phyloP scores from a whole-genome alignment of 2,113 vertebrate genomes.

The Corvus hawaiiensis region DNA sequence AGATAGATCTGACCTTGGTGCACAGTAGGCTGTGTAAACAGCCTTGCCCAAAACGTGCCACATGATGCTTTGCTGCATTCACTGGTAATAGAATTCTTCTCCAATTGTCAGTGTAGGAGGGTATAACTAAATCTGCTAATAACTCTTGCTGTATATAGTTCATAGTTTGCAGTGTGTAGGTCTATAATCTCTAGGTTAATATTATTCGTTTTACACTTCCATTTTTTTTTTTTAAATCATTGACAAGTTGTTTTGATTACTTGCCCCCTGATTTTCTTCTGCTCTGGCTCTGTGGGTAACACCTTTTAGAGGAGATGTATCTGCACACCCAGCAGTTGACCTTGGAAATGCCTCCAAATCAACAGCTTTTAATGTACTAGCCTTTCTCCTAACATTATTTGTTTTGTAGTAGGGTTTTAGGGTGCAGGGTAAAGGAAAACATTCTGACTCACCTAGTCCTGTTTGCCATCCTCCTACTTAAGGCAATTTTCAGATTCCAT shows the following conservation, averaged over 20 bases:
- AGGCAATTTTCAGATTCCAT: neutral
- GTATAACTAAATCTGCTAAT: neutral
- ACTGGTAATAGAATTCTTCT: neutral
- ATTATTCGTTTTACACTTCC: neutral
- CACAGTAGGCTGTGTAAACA: neutral
- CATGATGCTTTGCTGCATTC: neutral
- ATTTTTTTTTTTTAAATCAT: neutral
- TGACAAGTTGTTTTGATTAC: neutral
- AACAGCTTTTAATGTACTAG: neutral
- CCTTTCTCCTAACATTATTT: neutral
- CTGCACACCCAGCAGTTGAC: neutral
- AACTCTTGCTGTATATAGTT: neutral
- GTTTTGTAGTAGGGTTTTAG: neutral
- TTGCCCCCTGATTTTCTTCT: neutral
- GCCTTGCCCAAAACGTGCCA: neutral
- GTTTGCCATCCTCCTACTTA: neutral
- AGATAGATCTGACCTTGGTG: neutral
- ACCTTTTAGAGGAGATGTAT: neutral
- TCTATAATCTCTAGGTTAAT: neutral
- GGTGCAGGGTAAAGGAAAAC: neutral
- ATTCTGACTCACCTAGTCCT: neutral
- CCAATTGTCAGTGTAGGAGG: neutral
- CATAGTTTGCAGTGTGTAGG: neutral
- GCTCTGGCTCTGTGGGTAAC: neutral
- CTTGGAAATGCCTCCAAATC: neutral